phyloP scores from a whole-genome alignment of 2,797 vertebrate genomes.

The Columba guinea region DNA sequence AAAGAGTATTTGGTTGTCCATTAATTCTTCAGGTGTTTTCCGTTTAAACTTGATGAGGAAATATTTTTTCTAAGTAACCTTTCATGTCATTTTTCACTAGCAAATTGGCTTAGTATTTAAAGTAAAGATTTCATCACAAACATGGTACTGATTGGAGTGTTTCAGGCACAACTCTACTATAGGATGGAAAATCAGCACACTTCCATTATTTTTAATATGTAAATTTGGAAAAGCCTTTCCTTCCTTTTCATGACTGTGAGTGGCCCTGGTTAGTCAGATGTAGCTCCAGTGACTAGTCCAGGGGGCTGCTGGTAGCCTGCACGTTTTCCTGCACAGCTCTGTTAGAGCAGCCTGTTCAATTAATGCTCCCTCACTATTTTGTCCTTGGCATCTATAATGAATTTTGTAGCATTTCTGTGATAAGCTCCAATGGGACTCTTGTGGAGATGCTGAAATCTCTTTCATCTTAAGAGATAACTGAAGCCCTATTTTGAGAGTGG shows the following conservation, averaged over 20 bases:
- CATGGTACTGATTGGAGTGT: background rate
- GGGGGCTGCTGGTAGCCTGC: background rate
- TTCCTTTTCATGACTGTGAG: background rate
- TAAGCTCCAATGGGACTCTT: background rate
- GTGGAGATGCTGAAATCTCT: background rate
- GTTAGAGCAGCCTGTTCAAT: background rate
- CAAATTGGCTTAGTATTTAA: background rate
- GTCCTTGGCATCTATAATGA: background rate
- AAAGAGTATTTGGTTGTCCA: background rate
- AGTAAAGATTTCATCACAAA: background rate
- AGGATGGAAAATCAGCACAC: background rate
- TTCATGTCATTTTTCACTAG: background rate
- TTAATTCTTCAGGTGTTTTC: conserved; percentile 29
- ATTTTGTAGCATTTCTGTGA: background rate
- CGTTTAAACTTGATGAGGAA: background rate
- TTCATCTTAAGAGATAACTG: background rate
- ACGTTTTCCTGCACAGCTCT: background rate
- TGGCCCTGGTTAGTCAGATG: background rate
- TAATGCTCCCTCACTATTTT: background rate
- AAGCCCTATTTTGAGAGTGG: conserved; percentile 17
- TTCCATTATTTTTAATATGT: background rate
- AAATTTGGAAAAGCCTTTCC: background rate
- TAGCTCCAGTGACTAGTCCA: background rate
- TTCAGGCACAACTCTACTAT: background rate
- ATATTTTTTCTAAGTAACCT: background rate